A percentile compares a stretch with the other conserved stretches of the same genome.
These are phyloP conservation scores for Aix galericulata DNA, from an alignment of 2,113 vertebrate genomes.

Conservation along the genomic window DNA sequence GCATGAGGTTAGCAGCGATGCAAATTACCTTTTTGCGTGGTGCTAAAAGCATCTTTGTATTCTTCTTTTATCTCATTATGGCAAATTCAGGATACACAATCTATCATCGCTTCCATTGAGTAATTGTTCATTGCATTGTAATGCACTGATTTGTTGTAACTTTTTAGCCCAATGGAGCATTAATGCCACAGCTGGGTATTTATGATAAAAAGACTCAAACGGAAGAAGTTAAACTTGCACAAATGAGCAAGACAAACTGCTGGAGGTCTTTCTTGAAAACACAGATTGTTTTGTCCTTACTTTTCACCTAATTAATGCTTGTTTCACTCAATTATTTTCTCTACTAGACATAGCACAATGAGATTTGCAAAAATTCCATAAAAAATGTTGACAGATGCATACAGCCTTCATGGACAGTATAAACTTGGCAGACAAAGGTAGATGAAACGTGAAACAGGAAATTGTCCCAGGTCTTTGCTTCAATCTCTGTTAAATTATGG, in stretches of 20 bases:
- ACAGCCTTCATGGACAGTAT: neutral
- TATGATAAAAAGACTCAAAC: neutral
- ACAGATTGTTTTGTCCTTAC: neutral
- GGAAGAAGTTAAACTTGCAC: neutral
- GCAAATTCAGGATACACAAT: neutral
- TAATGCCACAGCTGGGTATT: neutral
- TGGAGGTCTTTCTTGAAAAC: conserved; percentile 4
- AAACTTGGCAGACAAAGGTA: neutral
- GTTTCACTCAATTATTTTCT: neutral
- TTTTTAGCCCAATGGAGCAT: neutral
- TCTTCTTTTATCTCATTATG: neutral
- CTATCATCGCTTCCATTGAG: neutral
- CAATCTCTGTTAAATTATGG: neutral
- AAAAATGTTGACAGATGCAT: neutral
- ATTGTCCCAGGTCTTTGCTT: neutral
- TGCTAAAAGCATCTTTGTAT: neutral
- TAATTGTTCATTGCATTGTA: neutral
- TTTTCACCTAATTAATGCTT: conserved; percentile 12
- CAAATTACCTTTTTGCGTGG: neutral
- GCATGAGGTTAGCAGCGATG: neutral
- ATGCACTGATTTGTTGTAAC: neutral
- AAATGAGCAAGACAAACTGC: conserved; percentile 28
- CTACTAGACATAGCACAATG: neutral
- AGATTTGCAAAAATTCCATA: neutral
- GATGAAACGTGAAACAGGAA: neutral